phyloP scores from a whole-genome alignment of 2,113 vertebrate genomes.

The Barbus barbus region DNA sequence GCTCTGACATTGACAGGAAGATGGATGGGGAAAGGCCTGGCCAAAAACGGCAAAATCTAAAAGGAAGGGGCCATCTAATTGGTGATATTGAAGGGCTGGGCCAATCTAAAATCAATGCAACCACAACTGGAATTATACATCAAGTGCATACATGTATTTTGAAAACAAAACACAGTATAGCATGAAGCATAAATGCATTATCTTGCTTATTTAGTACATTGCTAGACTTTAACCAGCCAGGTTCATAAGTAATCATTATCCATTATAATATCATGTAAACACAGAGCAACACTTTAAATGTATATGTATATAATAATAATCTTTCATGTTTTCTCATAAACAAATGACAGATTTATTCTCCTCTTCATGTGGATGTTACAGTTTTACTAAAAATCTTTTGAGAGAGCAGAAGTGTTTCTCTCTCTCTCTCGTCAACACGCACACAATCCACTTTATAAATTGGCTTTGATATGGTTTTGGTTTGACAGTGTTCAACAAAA shows the following conservation, averaged over 20 bases:
- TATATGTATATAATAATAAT: no score
- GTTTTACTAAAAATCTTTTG: neutral
- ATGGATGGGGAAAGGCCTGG: neutral
- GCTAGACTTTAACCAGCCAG: neutral
- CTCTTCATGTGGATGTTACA: neutral
- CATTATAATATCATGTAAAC: no score
- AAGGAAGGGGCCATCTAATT: neutral
- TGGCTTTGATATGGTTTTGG: conserved; percentile 29
- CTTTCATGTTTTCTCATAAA: conserved; percentile 3
- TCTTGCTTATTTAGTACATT: neutral
- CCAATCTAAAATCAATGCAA: neutral
- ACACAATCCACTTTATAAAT: neutral
- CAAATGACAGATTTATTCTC: neutral
- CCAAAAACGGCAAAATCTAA: neutral
- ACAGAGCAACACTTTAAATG: neutral
- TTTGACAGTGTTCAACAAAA: conserved; percentile 54
- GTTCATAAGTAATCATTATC: neutral
- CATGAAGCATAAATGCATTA: neutral
- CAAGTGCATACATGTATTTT: neutral
- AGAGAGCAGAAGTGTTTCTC: conserved; percentile 8
- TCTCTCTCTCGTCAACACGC: neutral
- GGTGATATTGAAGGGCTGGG: neutral
- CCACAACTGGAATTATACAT: neutral
- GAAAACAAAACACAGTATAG: neutral
- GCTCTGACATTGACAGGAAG: conserved; percentile 42